Base-by-base conservation (phyloP, 2,797 vertebrate genomes). In the Sebastolobus alascanus region DNA sequence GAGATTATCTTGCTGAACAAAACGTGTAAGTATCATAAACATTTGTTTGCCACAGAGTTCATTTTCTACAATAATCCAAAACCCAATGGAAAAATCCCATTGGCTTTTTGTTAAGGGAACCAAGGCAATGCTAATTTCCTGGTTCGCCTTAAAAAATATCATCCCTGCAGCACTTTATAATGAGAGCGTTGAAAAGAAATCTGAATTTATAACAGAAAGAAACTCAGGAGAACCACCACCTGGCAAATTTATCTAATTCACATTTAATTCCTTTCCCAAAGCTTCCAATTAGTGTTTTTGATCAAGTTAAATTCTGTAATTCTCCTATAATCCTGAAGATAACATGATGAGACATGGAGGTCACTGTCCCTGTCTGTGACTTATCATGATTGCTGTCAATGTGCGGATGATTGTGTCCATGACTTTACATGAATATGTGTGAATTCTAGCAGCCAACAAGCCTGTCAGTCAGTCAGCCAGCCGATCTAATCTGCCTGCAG, bases 361-460 rank as follows among this genome's bases (percentile, higher is more conserved):
- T 60, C 59, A 10, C 18, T 63, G 18, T 37, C 63, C 46, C 59
- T 37, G 52, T 55, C 40, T 76, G 55, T 84, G 79, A 73, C 56
- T 25, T 69, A 29, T 78, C 22, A 67, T 68, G 2, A 14, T 43
- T 38, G 58, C 54, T 56, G 29, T 75, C 46, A 65, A 22, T 64
- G 66, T 75, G 59, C 22, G 1, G 40, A 13, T 52, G 56, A 82
- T 77, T 68, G 12, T 37, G 73, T 83, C 79, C 40, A 66, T 84
- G 84, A 85, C 75, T 84, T 79, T 13, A 80, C 46, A 43, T 86
- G 74, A 83, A 73, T 68, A 43, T 83, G 59, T 80, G 77, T 73
- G 79, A 83, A 75, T 89, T 75, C 40, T 43, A 27, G 66, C 71
- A 61, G 73, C 43, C 73, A 35, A 16, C 3, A 27, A 76, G 63